These are phyloP conservation scores for Ophion ventricosus DNA, from an alignment of 2,888 invertebrate genomes.

Conservation along the genomic window DNA sequence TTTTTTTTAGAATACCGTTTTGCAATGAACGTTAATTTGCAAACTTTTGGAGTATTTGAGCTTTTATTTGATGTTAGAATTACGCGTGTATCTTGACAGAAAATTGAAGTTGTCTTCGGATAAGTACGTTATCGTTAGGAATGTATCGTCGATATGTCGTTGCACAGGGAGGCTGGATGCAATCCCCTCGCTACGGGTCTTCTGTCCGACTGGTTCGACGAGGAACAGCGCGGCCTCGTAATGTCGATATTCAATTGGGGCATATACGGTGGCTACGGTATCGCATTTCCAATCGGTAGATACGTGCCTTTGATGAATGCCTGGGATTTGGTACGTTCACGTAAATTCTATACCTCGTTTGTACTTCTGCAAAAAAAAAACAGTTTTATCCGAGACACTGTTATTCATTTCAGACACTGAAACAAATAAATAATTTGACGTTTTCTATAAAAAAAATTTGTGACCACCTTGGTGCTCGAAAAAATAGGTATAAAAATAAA, in stretches of 20 bases:
- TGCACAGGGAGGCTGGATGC: conserved; percentile 91
- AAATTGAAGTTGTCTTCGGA: background rate
- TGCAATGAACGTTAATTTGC: no score
- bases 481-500: no score
- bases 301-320: conserved; percentile 91
- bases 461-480: no score
- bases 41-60: no score
- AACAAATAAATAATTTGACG: no score
- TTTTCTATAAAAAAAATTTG: no score
- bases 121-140: background rate
- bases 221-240: conserved; percentile 92
- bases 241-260: conserved; percentile 98
- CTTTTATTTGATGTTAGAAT: no score
- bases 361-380: background rate
- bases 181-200: conserved; percentile 94
- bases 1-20: no score
- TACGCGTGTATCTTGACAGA: background rate
- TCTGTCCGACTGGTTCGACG: conserved; percentile 91
- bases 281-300: conserved; percentile 95
- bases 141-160: conserved; percentile 13
- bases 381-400: no score
- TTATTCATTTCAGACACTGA: no score
- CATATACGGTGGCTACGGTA: conserved; percentile 96
- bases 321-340: conserved; percentile 87
- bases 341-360: background rate